A percentile compares a stretch with the other conserved stretches of the same genome.
These are phyloP conservation scores for Chaetops frenatus DNA, from an alignment of 2,113 vertebrate species.

Conservation along the genomic window DNA sequence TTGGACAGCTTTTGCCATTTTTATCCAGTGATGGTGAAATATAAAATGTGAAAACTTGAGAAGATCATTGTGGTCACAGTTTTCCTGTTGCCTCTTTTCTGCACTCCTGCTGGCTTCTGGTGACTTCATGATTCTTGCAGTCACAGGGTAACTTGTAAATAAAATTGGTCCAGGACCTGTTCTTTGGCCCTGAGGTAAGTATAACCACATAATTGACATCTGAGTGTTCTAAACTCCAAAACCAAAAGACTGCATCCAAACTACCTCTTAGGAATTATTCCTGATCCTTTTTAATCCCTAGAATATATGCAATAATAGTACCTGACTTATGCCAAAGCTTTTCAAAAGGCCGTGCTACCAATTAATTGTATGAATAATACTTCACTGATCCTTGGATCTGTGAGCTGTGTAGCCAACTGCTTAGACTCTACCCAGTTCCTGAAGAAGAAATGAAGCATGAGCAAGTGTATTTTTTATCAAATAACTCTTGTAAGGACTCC, in stretches of 20 bases:
- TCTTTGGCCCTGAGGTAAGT: not conserved
- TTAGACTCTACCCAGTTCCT: not conserved
- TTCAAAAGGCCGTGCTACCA: not conserved
- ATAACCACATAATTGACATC: not conserved
- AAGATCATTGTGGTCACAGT: not conserved
- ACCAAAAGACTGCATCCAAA: not conserved
- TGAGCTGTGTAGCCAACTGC: not conserved
- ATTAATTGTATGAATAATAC: not conserved
- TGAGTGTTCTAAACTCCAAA: not conserved
- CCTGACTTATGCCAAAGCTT: not conserved
- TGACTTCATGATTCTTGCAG: not conserved
- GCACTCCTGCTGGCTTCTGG: not conserved
- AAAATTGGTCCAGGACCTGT: not conserved
- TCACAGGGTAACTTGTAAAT: not conserved
- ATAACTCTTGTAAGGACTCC: not conserved
- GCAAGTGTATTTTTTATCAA: not conserved
- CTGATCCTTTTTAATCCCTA: not conserved
- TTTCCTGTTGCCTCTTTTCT: not conserved
- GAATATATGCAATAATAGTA: not conserved
- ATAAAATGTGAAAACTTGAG: not conserved
- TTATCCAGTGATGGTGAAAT: not conserved
- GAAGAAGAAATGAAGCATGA: not conserved
- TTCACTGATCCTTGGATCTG: not conserved
- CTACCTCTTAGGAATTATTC: not conserved
- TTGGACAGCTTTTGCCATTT: not conserved